phyloP scores from a whole-genome alignment of 2,113 vertebrate genomes.

The Diadophis punctatus region DNA sequence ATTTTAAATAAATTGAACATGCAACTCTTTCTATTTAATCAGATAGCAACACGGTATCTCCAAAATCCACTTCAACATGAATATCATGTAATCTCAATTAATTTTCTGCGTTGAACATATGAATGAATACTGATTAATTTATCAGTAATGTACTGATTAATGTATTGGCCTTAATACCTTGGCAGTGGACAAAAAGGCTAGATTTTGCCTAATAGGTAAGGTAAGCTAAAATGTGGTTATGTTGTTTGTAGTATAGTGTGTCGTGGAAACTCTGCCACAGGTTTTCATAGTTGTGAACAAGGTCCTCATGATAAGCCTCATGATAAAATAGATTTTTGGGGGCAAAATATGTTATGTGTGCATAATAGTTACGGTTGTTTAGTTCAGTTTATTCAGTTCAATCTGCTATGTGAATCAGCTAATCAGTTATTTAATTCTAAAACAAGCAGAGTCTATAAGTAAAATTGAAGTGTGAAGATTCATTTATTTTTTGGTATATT shows the following conservation, averaged over 20 bases:
- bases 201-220: not conserved
- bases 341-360: not conserved
- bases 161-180: not conserved
- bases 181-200: not conserved
- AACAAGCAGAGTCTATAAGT: not conserved
- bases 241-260: not conserved
- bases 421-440: not conserved
- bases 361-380: not conserved
- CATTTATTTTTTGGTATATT: not conserved
- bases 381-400: not conserved
- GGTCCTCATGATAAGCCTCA: not conserved
- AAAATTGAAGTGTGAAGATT: not conserved
- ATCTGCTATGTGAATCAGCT: not conserved
- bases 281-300: not conserved
- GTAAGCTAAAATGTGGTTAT: not conserved
- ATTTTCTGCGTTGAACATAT: not conserved
- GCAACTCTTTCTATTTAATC: not conserved
- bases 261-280: not conserved
- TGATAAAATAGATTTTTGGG: not conserved
- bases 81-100: not conserved
- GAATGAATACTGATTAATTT: not conserved
- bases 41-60: not conserved
- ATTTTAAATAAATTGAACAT: not conserved
- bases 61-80: not conserved
- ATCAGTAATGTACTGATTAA: too few species aligned